Percentiles rank a stretch among this genome's conserved stretches.
phyloP scores from a whole-genome alignment of 2,797 vertebrate species.

The Tokudaia tokunoshimensis region DNA sequence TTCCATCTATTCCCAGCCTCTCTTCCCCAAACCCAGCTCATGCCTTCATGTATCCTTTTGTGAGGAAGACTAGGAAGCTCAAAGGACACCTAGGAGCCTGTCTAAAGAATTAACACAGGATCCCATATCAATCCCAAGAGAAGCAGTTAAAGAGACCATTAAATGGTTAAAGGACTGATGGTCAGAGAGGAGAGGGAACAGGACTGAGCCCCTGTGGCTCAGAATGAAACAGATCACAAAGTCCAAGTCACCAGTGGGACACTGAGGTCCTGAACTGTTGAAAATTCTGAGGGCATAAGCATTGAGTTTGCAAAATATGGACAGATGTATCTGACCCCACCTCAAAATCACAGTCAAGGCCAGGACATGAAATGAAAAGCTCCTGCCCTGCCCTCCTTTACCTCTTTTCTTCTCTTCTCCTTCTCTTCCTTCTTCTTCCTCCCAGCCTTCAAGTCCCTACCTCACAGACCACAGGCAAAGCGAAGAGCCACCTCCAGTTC shows the following conservation, averaged over 20 bases:
- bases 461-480: slow-evolving; percentile 66
- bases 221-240: neutral
- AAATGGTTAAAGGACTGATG: neutral
- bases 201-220: neutral
- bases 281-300: slow-evolving; percentile 23
- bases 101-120: neutral
- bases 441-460: neutral
- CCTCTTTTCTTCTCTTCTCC: neutral
- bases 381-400: neutral
- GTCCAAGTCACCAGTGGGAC: slow-evolving; percentile 9
- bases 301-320: slow-evolving; percentile 51
- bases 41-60: neutral
- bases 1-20: neutral
- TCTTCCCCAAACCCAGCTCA: slow-evolving; percentile 2
- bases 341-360: neutral
- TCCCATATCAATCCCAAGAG: slow-evolving; percentile 1
- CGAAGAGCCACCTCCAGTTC: neutral
- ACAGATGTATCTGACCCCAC: neutral
- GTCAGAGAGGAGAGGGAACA: slow-evolving; percentile 16
- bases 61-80: neutral
- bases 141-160: neutral
- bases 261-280: slow-evolving; percentile 31
- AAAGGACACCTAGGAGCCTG: neutral
- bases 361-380: slow-evolving; percentile 27
- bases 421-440: neutral